Evolutionary conservation across 2,888 invertebrate species (phyloP), one percentile per base, ranked within the genome.

Genomic region (Homarus gammarus): DNA sequence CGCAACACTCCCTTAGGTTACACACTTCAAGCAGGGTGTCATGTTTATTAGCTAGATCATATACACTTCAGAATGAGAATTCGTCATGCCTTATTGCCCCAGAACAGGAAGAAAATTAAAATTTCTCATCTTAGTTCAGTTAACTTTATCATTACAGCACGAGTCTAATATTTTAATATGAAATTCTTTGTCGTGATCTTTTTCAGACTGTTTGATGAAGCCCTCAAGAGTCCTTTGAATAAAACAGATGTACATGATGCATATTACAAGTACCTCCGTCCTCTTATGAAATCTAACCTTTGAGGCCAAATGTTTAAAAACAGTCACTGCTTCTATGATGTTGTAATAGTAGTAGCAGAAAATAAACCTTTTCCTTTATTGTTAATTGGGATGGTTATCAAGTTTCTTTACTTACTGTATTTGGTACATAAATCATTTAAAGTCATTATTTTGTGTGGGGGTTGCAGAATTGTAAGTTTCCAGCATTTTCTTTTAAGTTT

Each of bases 201-300:
- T 40, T 40, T n/a, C 77, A 85, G 85, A 44, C 8, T 85, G 61
- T 85, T 77, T 85, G 85, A 85, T 0, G 78, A 85, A 56, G 85
- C 85, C 31, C 85, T 44, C 22, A 85, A 75, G 44, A 85, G 85
- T 40, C 85, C 85, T 31, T 77, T 85, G 18, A 85, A 85, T 44
- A 64, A 85, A 44, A 77, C 64, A 22, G 85, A 85, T 27, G 85
- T 85, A n/a, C 40, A 85, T 12, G 31, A 85, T 31, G 85, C 77
- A n/a, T 85, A 85, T 51, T 77, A 85, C 75, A 61, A 85, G 33
- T 85, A 85, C 85, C 70, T 85, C 15, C 85, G 49, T 6, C 85
- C 85, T 8, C 36, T 85, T 33, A 64, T 85, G 49, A 85, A 85
- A 31, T 33, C 85, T 3, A 85, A 56, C 44, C 49, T 85, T 22